phyloP scores from a whole-genome alignment of 2,113 vertebrate species.

The Tragelaphus strepsiceros region DNA sequence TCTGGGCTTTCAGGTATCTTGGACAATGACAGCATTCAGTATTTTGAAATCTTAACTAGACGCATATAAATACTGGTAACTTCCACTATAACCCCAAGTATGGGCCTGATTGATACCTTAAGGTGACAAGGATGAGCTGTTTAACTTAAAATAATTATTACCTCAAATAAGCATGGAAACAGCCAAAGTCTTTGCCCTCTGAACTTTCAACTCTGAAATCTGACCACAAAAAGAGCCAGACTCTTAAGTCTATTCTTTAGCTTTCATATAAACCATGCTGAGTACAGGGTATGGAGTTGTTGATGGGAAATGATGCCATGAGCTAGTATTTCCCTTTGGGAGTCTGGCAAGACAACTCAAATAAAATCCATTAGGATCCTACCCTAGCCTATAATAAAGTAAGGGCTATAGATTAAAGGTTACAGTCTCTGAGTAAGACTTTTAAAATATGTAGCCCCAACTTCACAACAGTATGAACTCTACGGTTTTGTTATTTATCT shows the following conservation, averaged over 20 bases:
- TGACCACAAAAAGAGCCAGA: not conserved
- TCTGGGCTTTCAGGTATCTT: not conserved
- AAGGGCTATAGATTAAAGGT: not conserved
- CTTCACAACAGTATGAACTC: not conserved
- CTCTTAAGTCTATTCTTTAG: not conserved
- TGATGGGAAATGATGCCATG: not conserved
- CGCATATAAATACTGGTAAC: not conserved
- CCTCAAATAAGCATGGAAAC: not conserved
- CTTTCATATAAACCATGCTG: not conserved
- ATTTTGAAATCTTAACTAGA: conserved; percentile 11
- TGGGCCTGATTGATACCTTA: not conserved
- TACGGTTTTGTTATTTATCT: not conserved
- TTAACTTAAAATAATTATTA: not conserved
- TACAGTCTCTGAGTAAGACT: not conserved
- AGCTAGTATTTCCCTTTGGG: not conserved
- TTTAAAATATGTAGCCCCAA: not conserved
- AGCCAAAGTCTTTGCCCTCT: not conserved
- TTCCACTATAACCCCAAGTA: not conserved
- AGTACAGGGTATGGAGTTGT: not conserved
- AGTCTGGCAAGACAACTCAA: not conserved
- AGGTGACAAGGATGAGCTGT: not conserved
- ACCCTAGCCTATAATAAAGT: not conserved
- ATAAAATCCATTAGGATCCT: not conserved
- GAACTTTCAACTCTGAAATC: not conserved
- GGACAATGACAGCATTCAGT: not conserved